Conservation (phyloP, 2,888 invertebrate genomes). For the Rhingia rostrata region DNA sequence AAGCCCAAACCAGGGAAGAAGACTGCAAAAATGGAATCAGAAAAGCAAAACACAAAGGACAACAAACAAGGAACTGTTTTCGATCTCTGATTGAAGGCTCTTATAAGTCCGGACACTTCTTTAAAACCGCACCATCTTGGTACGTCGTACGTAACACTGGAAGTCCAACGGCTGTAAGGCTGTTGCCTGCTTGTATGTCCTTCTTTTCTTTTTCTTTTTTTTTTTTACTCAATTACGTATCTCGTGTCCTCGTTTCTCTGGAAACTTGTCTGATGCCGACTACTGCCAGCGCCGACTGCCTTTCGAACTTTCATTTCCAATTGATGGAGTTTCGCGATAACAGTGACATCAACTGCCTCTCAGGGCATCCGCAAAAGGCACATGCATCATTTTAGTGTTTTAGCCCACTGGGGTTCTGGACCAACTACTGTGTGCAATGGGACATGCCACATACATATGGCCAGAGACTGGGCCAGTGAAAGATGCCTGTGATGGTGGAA, state of each 20-base stretch:
- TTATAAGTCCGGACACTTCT: constrained; percentile 7
- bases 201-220: constrained; percentile 16
- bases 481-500: constrained; percentile 44
- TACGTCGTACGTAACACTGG: constrained; percentile 17
- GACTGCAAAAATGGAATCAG: constrained; percentile 32
- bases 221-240: constrained; percentile 48
- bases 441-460: constrained; percentile 1
- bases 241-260: constrained; percentile 55
- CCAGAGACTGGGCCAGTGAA: constrained; percentile 9
- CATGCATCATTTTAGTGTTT: constrained; percentile 37
- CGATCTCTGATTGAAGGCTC: constrained; percentile 33
- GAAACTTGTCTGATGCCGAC: not conserved
- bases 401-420: constrained; percentile 19
- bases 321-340: constrained; percentile 62
- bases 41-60: constrained; percentile 39
- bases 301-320: constrained; percentile 67
- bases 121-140: not conserved
- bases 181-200: not conserved
- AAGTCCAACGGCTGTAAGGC: not conserved
- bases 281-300: not conserved
- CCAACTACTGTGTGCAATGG: constrained; percentile 29
- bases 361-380: constrained; percentile 8
- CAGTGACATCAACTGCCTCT: constrained; percentile 3
- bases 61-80: constrained; percentile 38
- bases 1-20: constrained; percentile 5